Base-by-base conservation (phyloP, 1,140 invertebrate genomes). In the Leptinotarsa defecta region DNA sequence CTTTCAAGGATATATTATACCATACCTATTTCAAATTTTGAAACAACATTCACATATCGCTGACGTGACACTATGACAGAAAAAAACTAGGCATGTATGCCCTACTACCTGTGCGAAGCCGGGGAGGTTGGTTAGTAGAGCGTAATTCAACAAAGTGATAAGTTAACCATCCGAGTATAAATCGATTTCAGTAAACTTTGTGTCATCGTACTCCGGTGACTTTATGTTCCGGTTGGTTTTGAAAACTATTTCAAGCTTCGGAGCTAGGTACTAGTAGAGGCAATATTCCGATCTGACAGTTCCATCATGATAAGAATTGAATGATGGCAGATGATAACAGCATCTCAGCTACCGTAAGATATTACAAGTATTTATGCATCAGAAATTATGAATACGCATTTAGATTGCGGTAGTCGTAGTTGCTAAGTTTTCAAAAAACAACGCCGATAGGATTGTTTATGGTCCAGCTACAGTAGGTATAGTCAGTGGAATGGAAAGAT, bases 251-350 rank as follows among this genome's bases (percentile, higher is more conserved):
- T 57, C 52, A 57, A 15, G n/a, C 52, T 57, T n/a, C 52, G 52
- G 13, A 57, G 52, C 17, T 24, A 24, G 22, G 3, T 57, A 4
- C 52, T 17, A 57, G 52, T 57, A 19, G 52, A 57, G 17, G 52
- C 52, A 57, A 57, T 57, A 57, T 57, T 57, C 52, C 52, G n/a
- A 57, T 57, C 52, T 57, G 52, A 57, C 52, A 57, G 52, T 57
- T 57, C 52, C 52, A 57, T 57, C 52, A 17, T 57, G 52, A 57
- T 57, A 57, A 57, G 52, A 57, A 15, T 57, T 57, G 52, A 57
- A 57, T 57, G 52, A 57, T 57, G 52, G 52, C 52, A 57, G 52
- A 57, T 57, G 52, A 57, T 57, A 57, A 57, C 52, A 57, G 52
- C 52, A n/a, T 57, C 52, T 57, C 52, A 19, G 52, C 52, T 57